Evolutionary conservation across 2,797 vertebrate genomes (phyloP).

Genomic region (Pteronotus mesoamericanus): DNA sequence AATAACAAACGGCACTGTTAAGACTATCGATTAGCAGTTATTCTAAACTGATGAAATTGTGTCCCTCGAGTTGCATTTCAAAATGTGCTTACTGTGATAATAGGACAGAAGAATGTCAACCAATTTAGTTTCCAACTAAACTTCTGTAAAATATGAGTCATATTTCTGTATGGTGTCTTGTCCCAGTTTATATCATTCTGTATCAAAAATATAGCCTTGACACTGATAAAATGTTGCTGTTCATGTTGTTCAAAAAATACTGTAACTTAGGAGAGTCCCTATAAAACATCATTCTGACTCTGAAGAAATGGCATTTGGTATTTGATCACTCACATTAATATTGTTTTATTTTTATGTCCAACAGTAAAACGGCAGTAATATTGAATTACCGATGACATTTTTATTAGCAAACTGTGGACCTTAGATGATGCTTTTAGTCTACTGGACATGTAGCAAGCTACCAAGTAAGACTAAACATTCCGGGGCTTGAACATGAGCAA

Average conservation of each 20-base stretch:
- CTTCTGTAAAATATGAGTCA: slow-evolving; percentile 45
- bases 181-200: slow-evolving; percentile 64
- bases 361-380: slow-evolving; percentile 65
- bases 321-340: slow-evolving; percentile 74
- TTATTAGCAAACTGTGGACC: slow-evolving; percentile 58
- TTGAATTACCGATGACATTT: slow-evolving; percentile 67
- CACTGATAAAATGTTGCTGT: slow-evolving; percentile 65
- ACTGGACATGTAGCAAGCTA: background rate
- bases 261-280: slow-evolving; percentile 37
- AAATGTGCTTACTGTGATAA: background rate
- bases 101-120: background rate
- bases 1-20: background rate
- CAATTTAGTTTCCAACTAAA: background rate
- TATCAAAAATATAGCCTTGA: slow-evolving; percentile 60
- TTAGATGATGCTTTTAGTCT: slow-evolving; percentile 21
- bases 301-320: slow-evolving; percentile 60
- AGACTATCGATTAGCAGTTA: background rate
- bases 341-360: slow-evolving; percentile 75
- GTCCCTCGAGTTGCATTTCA: background rate
- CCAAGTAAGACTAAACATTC: background rate
- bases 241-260: slow-evolving; percentile 58
- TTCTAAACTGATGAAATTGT: background rate
- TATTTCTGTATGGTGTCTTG: slow-evolving; percentile 31
- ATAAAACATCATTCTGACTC: slow-evolving; percentile 61
- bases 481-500: background rate